phyloP scores from a whole-genome alignment of 2,113 vertebrate genomes.

The Halichoerus grypus region DNA sequence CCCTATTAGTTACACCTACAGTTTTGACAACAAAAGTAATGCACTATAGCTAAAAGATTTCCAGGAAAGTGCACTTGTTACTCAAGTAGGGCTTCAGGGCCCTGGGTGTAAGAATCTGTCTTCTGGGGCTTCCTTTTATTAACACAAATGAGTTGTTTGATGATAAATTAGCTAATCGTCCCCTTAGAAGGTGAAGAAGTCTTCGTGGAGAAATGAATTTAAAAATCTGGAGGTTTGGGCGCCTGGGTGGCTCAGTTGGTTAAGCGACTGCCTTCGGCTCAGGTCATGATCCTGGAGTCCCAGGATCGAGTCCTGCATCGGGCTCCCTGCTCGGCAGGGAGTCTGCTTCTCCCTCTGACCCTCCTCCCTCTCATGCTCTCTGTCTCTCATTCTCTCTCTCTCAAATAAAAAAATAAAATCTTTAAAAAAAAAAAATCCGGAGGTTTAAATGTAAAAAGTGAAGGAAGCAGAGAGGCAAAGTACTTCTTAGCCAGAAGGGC shows the following conservation, averaged over 20 bases:
- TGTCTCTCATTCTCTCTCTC: too few relatives aligned
- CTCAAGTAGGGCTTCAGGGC: not conserved
- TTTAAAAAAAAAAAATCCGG: not conserved
- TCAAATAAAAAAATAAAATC: too few relatives aligned
- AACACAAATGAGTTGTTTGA: not conserved
- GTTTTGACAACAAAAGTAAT: not conserved
- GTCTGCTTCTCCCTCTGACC: too few relatives aligned
- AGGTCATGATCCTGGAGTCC: too few relatives aligned
- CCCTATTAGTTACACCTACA: not conserved
- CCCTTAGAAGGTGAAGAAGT: not conserved
- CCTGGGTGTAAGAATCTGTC: not conserved
- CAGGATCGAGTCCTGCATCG: too few relatives aligned
- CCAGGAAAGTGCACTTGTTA: not conserved
- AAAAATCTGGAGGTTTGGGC: not conserved
- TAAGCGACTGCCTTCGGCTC: too few relatives aligned
- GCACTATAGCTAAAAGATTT: not conserved
- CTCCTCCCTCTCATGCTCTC: too few relatives aligned
- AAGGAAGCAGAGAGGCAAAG: not conserved
- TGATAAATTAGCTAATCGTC: slow-evolving; percentile 12
- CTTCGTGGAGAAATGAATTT: not conserved
- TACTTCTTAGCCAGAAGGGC: not conserved
- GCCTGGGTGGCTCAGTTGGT: too few relatives aligned
- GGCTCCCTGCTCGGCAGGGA: too few relatives aligned
- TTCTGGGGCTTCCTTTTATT: not conserved
- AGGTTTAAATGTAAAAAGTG: not conserved